phyloP scores from a whole-genome alignment of 1,140 invertebrate genomes.

The Aphelinus certus region DNA sequence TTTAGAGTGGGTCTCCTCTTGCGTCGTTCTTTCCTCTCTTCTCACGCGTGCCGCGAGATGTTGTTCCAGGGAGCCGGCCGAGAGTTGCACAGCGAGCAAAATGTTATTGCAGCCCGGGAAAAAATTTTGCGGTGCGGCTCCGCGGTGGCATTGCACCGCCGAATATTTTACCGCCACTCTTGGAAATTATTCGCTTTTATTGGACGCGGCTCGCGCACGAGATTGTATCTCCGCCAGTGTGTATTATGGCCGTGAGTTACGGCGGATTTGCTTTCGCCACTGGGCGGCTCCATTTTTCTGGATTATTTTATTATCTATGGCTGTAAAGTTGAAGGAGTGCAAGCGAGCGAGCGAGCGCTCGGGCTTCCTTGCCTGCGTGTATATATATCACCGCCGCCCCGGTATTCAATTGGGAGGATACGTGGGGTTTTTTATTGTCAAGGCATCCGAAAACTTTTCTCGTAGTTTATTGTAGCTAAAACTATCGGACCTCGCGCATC shows the following conservation, averaged over 20 bases:
- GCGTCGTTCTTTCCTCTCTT: constrained; percentile 38
- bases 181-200: constrained; percentile 33
- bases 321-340: constrained; percentile 3
- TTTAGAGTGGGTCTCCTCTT: constrained; percentile 53
- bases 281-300: constrained; percentile 35
- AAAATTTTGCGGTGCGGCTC: constrained; percentile 38
- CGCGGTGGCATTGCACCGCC: constrained; percentile 17
- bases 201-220: constrained; percentile 2
- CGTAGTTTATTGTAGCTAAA: no score
- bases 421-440: no score
- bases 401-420: no score
- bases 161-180: constrained; percentile 20
- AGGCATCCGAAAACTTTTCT: no score
- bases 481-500: no score
- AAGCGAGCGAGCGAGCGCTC: not conserved
- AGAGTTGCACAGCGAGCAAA: constrained; percentile 4
- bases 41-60: constrained; percentile 34
- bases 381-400: no score
- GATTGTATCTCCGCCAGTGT: constrained; percentile 25
- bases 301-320: constrained; percentile 27
- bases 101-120: constrained; percentile 50
- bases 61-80: constrained; percentile 8
- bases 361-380: no score
- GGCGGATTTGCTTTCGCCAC: constrained; percentile 35
- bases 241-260: constrained; percentile 30